These are phyloP conservation scores for Adrianichthys oophorus DNA, from an alignment of 2,797 vertebrate species.

Conservation along the genomic window DNA sequence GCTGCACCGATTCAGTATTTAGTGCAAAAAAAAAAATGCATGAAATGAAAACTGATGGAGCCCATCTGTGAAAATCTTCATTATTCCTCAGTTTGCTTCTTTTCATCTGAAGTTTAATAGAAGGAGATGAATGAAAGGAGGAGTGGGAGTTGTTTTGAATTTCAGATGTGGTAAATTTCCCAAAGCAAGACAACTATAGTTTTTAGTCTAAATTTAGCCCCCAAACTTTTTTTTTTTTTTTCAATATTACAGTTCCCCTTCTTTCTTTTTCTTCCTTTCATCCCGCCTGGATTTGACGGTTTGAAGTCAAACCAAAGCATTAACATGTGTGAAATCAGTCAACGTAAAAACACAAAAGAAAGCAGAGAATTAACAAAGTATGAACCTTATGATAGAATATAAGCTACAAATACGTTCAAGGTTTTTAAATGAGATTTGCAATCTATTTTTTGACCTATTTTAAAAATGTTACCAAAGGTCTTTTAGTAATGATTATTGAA, in stretches of 20 bases:
- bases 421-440: no score
- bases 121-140: background rate
- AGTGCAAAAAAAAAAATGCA: no score
- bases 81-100: constrained; percentile 50
- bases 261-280: constrained; percentile 32
- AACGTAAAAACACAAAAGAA: no score
- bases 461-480: no score
- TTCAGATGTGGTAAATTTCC: constrained; percentile 29
- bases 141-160: constrained; percentile 21
- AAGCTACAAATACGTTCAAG: no score
- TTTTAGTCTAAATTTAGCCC: constrained; percentile 6
- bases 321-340: no score
- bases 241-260: background rate
- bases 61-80: constrained; percentile 35
- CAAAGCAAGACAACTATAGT: constrained; percentile 16
- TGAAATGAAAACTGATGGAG: constrained; percentile 19
- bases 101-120: constrained; percentile 14
- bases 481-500: no score
- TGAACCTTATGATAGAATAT: no score
- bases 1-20: no score
- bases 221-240: constrained; percentile 8
- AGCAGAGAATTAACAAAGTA: no score
- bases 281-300: constrained; percentile 8
- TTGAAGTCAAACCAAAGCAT: no score
- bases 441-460: no score